Percentiles rank a stretch among this genome's conserved stretches.
Evolutionary conservation across 2,113 vertebrate genomes (phyloP).

Genomic region (Callopanchax toddi): DNA sequence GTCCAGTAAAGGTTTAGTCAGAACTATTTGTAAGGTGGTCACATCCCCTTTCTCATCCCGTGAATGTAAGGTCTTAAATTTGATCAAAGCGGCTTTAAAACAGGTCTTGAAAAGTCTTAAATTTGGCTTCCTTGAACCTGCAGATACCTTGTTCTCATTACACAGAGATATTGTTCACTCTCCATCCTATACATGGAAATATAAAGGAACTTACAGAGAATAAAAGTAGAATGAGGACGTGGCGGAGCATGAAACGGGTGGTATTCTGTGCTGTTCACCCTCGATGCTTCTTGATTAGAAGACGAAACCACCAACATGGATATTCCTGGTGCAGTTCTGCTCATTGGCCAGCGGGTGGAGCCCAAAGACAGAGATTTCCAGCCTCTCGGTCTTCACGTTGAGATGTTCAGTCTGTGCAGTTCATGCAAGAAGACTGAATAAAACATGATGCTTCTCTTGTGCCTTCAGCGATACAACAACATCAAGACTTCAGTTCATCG

Average conservation of each 20-base stretch:
- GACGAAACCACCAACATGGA: not conserved
- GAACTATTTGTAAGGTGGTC: too few relatives aligned
- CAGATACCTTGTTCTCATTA: too few relatives aligned
- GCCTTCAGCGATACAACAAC: slow-evolving; percentile 62
- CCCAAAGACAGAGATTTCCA: slow-evolving; percentile 66
- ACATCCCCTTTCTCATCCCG: too few relatives aligned
- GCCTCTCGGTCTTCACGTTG: slow-evolving; percentile 39
- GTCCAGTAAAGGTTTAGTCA: too few relatives aligned
- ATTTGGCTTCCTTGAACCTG: too few relatives aligned
- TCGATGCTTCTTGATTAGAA: not conserved
- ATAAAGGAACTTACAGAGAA: slow-evolving; percentile 11
- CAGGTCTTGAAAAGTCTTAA: too few relatives aligned
- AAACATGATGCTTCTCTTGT: slow-evolving; percentile 60
- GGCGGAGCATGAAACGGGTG: slow-evolving; percentile 9
- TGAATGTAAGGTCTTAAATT: too few relatives aligned
- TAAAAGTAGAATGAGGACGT: slow-evolving; percentile 2
- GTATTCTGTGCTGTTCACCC: slow-evolving; percentile 21
- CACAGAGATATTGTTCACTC: slow-evolving; percentile 37
- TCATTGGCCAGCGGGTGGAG: slow-evolving; percentile 72
- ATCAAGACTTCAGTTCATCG: slow-evolving; percentile 49
- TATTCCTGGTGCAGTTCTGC: slow-evolving; percentile 64
- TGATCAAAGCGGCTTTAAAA: too few relatives aligned
- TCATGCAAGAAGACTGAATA: slow-evolving; percentile 56
- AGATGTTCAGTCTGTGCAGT: slow-evolving; percentile 35
- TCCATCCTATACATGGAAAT: slow-evolving; percentile 6